Evolutionary conservation across 2,113 vertebrate species (phyloP).

Genomic region (Morone saxatilis): DNA sequence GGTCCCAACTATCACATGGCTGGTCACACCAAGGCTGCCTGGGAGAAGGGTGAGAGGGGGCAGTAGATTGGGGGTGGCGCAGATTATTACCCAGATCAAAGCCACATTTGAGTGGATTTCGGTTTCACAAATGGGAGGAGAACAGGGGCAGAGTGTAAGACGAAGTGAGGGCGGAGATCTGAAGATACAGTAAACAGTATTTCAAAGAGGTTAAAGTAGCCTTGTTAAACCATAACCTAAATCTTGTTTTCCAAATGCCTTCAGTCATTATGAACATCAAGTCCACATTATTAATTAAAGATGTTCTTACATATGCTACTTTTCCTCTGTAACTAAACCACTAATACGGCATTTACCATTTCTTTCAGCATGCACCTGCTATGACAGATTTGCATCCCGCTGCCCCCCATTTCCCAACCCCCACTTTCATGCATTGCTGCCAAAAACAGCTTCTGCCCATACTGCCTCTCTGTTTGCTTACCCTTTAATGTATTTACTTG

Average conservation of each 20-base stretch:
- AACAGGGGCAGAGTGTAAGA: constrained; percentile 6
- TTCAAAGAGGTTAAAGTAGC: constrained; percentile 25
- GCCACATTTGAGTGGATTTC: constrained; percentile 67
- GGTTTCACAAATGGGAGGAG: constrained; percentile 44
- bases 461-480: constrained; percentile 55
- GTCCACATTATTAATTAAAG: constrained; percentile 15
- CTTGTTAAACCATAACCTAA: constrained; percentile 1
- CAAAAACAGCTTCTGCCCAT: constrained; percentile 60
- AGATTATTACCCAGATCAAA: constrained; percentile 77
- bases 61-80: constrained; percentile 3
- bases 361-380: constrained; percentile 57
- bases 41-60: constrained; percentile 36
- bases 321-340: not conserved
- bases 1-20: constrained; percentile 72
- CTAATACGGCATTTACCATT: not conserved
- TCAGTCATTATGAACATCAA: not conserved
- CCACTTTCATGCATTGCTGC: constrained; percentile 34
- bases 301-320: not conserved
- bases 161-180: constrained; percentile 28
- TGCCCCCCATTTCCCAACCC: constrained; percentile 23
- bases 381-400: constrained; percentile 63
- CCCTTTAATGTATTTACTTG: constrained; percentile 71
- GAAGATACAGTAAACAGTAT: constrained; percentile 23
- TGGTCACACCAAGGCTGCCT: constrained; percentile 62
- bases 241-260: not conserved